Base-by-base conservation (phyloP, 2,797 vertebrate species). In the Antennarius maculatus region DNA sequence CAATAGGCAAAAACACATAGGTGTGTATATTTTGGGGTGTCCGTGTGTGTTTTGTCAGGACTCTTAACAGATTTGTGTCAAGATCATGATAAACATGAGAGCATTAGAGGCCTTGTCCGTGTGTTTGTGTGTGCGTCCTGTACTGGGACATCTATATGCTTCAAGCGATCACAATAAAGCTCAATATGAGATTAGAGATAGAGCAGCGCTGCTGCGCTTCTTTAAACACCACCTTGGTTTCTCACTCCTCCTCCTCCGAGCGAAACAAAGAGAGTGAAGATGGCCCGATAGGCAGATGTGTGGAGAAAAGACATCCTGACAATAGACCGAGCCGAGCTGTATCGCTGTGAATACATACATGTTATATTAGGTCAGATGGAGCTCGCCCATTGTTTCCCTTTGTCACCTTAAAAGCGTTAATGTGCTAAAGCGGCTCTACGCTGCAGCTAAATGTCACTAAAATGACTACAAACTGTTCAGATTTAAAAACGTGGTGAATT, bases 181-280 rank as follows among this genome's bases (percentile, higher is more conserved):
- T 48, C 52, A 77, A 80, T 69, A 82, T 60, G 7, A 88, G 85
- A 90, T 88, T 59, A 79, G 70, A 75, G 60, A 74, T 69, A 64
- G 7, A 43, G 43, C 69, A 14, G 17, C 18, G 45, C 41, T 41
- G 59, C 28, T 42, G 66, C 41, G 47, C 23, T 55, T 76, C 76
- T 82, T 82, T 83, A 89, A 86, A 83, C 85, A 77, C 79, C 84
- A 85, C 79, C 81, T 83, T 84, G 85, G 67, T 48, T 75, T 77
- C 45, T 69, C 57, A 18, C 29, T 18, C 41, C 14, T 15, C 43
- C 62, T 69, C 12, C 16, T 53, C 16, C 61, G 8, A 66, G 60
- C 68, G 45, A 72, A 71, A 77, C 15, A 39, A 61, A 54, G 59
- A 69, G 76, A 52, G 47, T 18, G 29, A 48, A 80, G 83, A 86